Conservation (phyloP, 1,140 invertebrate species). For the Elysia chlorotica region DNA sequence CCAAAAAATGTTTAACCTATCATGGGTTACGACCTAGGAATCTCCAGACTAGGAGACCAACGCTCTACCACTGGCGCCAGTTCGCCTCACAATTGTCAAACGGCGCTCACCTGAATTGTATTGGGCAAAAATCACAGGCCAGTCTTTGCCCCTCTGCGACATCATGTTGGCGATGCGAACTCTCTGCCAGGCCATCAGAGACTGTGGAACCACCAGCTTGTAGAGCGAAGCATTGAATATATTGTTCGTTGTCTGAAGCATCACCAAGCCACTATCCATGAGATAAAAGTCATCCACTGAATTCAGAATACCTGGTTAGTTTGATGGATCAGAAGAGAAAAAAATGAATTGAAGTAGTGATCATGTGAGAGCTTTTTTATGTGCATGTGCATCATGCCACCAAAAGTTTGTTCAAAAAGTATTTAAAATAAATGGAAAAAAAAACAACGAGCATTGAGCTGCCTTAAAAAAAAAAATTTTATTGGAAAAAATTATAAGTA, state of each 20-base stretch:
- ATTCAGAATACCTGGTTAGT: conserved; percentile 56
- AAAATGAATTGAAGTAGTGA: not conserved
- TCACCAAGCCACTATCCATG: conserved; percentile 50
- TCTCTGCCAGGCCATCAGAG: conserved; percentile 56
- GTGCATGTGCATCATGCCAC: no score
- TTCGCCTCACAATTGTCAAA: no score
- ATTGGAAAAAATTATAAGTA: not conserved
- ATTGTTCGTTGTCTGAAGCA: conserved; percentile 60
- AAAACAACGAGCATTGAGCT: not conserved
- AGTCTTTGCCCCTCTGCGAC: conserved; percentile 49
- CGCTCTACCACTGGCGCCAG: no score
- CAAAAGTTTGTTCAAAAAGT: no score
- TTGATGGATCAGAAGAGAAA: not conserved
- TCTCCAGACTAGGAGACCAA: no score
- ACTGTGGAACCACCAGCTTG: conserved; percentile 41
- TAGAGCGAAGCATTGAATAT: conserved; percentile 53
- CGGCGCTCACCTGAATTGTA: conserved; percentile 58
- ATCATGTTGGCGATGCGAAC: conserved; percentile 58
- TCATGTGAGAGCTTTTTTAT: no score
- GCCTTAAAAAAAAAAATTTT: not conserved
- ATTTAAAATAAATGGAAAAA: not conserved
- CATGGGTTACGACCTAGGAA: no score
- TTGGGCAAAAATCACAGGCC: conserved; percentile 43
- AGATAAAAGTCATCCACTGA: conserved; percentile 62
- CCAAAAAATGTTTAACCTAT: no score